phyloP scores from a whole-genome alignment of 2,113 vertebrate genomes.

The Lipophrys pholis region DNA sequence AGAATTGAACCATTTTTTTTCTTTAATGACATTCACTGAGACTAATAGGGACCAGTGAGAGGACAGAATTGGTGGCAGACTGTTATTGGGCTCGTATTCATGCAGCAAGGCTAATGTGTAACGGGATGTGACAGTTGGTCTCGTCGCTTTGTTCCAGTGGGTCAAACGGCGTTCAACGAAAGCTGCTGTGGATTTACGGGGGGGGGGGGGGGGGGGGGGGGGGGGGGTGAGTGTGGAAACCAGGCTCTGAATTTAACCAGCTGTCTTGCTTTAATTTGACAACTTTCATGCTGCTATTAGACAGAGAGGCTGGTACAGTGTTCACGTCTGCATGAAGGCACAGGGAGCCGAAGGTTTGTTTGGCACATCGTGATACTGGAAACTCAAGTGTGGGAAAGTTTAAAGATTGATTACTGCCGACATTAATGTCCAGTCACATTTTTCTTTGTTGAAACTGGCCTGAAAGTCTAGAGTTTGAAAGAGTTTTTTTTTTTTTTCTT shows the following conservation, averaged over 20 bases:
- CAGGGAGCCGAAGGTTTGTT: too few relatives aligned
- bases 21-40: slow-evolving; percentile 46
- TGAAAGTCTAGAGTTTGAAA: too few relatives aligned
- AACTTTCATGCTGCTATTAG: not conserved
- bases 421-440: too few relatives aligned
- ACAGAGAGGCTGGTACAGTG: too few relatives aligned
- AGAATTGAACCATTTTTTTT: slow-evolving; percentile 27
- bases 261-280: not conserved
- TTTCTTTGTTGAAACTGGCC: too few relatives aligned
- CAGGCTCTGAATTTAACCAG: not conserved
- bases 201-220: not conserved
- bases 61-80: slow-evolving; percentile 3
- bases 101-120: slow-evolving; percentile 18
- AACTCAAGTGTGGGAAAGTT: too few relatives aligned
- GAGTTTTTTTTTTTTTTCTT: too few relatives aligned
- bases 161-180: slow-evolving; percentile 14
- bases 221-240: not conserved
- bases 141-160: slow-evolving; percentile 10
- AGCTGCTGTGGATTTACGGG: not conserved
- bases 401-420: too few relatives aligned
- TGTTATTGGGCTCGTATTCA: slow-evolving; percentile 19
- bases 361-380: too few relatives aligned
- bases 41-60: slow-evolving; percentile 3
- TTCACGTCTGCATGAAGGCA: too few relatives aligned
- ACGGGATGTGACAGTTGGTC: slow-evolving; percentile 31